A percentile compares a stretch with the other conserved stretches of the same genome.
These are phyloP conservation scores for Drosophila pegasa DNA, from an alignment of 2,888 invertebrate genomes.

Conservation along the genomic window DNA sequence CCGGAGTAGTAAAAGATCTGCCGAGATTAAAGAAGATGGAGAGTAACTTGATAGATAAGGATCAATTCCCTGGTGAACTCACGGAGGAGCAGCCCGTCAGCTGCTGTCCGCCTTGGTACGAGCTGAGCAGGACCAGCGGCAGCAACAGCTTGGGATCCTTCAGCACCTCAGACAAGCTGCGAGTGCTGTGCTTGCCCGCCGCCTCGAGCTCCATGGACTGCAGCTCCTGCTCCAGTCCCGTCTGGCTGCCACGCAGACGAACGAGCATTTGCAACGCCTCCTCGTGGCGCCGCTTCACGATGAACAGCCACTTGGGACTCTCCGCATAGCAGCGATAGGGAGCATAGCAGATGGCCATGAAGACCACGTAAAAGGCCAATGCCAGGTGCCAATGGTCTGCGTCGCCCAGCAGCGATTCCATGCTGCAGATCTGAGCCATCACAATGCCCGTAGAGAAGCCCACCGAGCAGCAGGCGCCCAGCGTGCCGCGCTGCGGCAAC, in stretches of 20 bases:
- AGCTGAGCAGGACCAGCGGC: constrained; percentile 50
- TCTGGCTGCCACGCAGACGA: constrained; percentile 86
- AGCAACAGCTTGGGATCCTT: constrained; percentile 36
- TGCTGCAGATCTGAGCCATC: constrained; percentile 81
- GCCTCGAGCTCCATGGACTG: constrained; percentile 53
- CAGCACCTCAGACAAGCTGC: constrained; percentile 32
- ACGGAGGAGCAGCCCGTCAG: constrained; percentile 62
- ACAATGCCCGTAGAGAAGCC: constrained; percentile 83
- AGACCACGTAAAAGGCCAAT: constrained; percentile 89
- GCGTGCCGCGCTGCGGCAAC: constrained; percentile 89
- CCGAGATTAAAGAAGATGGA: fast-evolving
- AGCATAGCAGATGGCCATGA: constrained; percentile 88
- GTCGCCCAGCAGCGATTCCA: constrained; percentile 85
- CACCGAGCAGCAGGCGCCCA: constrained; percentile 90
- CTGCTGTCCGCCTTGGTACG: constrained; percentile 62
- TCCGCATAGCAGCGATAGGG: constrained; percentile 91
- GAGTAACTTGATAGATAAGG: neutral
- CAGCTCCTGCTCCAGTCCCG: constrained; percentile 44
- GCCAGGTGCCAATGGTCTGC: constrained; percentile 90
- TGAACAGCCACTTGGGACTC: constrained; percentile 94
- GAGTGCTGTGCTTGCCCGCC: constrained; percentile 18
- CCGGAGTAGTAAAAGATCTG: constrained; percentile 65
- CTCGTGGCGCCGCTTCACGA: constrained; percentile 88
- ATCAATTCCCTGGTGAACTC: neutral
- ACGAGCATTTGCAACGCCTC: constrained; percentile 88